phyloP scores from a whole-genome alignment of 2,888 invertebrate species.

The Merodon equestris region DNA sequence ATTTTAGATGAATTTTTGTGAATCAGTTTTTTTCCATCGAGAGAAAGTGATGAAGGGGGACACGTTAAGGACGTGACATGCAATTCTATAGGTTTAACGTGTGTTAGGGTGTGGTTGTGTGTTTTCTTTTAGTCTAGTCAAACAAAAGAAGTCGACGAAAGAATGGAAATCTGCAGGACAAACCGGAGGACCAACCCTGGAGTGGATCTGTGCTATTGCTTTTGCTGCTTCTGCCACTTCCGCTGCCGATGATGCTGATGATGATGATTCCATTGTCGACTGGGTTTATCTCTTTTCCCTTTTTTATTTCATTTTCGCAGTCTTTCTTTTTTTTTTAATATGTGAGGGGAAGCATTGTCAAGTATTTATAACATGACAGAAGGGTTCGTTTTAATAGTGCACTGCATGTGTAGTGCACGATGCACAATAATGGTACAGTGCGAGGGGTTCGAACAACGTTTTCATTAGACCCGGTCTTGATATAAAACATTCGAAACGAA shows the following conservation, averaged over 20 bases:
- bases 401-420: not conserved
- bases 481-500: no score
- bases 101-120: conserved; percentile 11
- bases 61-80: not conserved
- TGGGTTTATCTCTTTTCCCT: not conserved
- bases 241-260: conserved; percentile 45
- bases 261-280: conserved; percentile 53
- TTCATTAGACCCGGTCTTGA: no score
- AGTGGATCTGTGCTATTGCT: no score
- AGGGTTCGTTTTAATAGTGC: not conserved
- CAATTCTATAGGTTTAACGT: not conserved
- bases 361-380: no score
- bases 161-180: conserved; percentile 15
- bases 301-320: not conserved
- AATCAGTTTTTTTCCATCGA: conserved; percentile 37
- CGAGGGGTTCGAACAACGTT: no score
- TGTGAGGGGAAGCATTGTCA: not conserved
- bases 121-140: conserved; percentile 50
- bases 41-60: not conserved
- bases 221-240: conserved; percentile 13
- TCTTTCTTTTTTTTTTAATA: conserved; percentile 21
- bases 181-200: not conserved
- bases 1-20: conserved; percentile 21
- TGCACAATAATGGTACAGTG: no score
- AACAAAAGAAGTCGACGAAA: conserved; percentile 43